Conservation (phyloP, 2,888 invertebrate species). For the Orthosia gothica region DNA sequence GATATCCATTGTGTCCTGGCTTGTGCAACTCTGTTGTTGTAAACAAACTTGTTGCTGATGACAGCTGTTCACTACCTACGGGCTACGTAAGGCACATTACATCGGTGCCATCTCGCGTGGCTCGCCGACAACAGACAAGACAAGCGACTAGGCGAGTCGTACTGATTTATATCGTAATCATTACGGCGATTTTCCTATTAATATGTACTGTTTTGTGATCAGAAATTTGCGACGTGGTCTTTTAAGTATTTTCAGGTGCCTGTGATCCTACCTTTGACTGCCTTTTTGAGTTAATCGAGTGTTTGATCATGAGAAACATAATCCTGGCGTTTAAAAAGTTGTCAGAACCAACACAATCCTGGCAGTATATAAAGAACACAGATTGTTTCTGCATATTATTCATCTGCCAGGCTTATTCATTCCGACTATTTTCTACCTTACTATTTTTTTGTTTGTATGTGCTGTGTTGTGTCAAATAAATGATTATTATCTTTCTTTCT, state of each 20-base stretch:
- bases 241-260: not conserved
- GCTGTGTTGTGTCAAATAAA: no score
- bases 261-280: not conserved
- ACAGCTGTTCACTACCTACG: conserved; percentile 34
- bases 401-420: no score
- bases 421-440: no score
- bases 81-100: conserved; percentile 15
- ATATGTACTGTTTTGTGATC: not conserved
- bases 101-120: conserved; percentile 30
- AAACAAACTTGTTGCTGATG: not conserved
- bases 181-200: conserved; percentile 6
- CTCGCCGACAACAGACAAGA: conserved; percentile 6
- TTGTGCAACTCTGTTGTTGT: conserved; percentile 21
- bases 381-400: no score
- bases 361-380: no score
- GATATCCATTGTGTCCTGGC: not conserved
- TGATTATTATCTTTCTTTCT: no score
- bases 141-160: conserved; percentile 9
- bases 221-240: no score
- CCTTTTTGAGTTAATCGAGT: not conserved
- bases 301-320: not conserved
- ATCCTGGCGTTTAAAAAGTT: no score
- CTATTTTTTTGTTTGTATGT: no score
- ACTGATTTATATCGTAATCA: conserved; percentile 7
- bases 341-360: no score